Base-by-base conservation (phyloP, 1,140 invertebrate genomes). In the Caerostris extrusa region DNA sequence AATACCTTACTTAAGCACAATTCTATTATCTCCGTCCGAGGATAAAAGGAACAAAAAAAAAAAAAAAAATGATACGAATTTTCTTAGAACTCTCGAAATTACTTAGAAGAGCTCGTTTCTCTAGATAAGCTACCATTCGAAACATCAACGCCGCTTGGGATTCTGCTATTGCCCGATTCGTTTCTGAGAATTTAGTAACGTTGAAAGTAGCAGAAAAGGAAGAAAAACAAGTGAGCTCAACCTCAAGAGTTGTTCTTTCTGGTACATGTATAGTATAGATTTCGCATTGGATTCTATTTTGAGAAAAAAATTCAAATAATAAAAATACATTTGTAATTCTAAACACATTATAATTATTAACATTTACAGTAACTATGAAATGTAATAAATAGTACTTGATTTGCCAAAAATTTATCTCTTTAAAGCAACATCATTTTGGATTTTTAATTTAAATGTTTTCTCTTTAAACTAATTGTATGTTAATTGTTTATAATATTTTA, bases 141-240 rank as follows among this genome's bases (percentile, higher is more conserved):
- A 19, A 34, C 56, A 85, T 60, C 83, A 60, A 34, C 7, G 57
- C 57, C 83, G 56, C 56, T 85, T 8, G 83, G 83, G 83, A 85
- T 60, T 34, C 83, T 60, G 34, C 17, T n/a, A 58, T 34, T 60
- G 56, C 56, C 56, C 19, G 17, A 58, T 85, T 85, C 83, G 56
- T 85, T 85, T 58, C 56, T 85, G 5, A 55, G 58, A 85, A 85
- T 85, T 85, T 85, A 60, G 83, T 85, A 58, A 50, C 71, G 50
- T 77, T 7, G 71, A 77, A 12, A 77, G 71, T 10, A 77, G 10
- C 3, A 12, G 34, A 7, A 53, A 71, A 50, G 12, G 10, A 77
- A 34, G 34, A 2, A 34, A 34, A 34, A 64, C 12, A 5, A 67
- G 5, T 50, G 34, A 77, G 4, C 3, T 4, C 53, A 77, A 77